Conservation (phyloP, 2,797 vertebrate genomes). For the Smutsia gigantea region DNA sequence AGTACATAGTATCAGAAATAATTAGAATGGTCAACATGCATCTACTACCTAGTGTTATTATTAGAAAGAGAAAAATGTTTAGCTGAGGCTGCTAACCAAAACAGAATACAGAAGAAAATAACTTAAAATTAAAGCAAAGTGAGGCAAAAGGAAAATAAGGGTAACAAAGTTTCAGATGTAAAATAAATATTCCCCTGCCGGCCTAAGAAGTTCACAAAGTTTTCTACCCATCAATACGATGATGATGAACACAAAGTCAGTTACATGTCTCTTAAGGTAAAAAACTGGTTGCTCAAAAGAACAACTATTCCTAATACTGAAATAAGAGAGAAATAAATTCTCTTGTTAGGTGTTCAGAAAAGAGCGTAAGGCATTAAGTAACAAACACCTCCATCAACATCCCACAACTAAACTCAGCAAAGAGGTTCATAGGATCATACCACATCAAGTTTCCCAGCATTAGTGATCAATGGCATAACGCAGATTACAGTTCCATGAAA, state of each 20-base stretch:
- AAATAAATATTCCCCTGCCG: neutral
- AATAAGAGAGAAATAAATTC: neutral
- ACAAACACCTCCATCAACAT: neutral
- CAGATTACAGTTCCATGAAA: neutral
- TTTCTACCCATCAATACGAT: neutral
- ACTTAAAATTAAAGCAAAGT: slow-evolving; percentile 22
- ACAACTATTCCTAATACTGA: slow-evolving; percentile 31
- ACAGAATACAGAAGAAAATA: neutral
- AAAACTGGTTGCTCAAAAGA: neutral
- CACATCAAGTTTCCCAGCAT: neutral
- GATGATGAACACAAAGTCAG: neutral
- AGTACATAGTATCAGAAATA: neutral
- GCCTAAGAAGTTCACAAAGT: neutral
- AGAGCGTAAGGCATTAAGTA: neutral
- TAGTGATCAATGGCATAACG: neutral
- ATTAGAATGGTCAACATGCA: neutral
- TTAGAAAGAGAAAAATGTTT: neutral
- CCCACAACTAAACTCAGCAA: neutral
- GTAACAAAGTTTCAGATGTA: neutral
- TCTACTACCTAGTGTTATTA: slow-evolving; percentile 20
- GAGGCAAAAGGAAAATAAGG: neutral
- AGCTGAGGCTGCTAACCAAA: slow-evolving; percentile 2
- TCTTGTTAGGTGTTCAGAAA: neutral
- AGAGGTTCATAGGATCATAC: neutral
- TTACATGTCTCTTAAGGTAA: neutral